Percentiles rank a stretch among this genome's conserved stretches.
Conservation (phyloP, 92 coral and sea anemone species). For the Porites rus region DNA sequence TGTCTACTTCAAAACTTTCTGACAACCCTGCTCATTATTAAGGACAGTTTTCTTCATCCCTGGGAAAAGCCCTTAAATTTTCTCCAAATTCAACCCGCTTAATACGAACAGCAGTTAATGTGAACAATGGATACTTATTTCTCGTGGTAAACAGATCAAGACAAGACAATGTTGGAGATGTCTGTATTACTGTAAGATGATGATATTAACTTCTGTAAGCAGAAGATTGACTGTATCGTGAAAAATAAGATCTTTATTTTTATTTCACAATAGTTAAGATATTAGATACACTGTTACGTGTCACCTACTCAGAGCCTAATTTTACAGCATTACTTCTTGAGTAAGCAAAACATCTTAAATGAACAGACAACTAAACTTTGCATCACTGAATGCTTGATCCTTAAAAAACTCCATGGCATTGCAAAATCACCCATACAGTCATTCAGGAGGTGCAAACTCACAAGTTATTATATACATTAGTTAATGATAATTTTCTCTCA, state of each 20-base stretch:
- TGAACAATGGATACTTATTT: too few species aligned
- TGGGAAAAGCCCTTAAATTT: too few species aligned
- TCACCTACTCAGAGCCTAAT: not conserved
- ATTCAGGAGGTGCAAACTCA: not conserved
- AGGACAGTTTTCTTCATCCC: too few species aligned
- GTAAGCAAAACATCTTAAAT: not conserved
- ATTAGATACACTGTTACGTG: not conserved
- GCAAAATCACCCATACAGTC: not conserved
- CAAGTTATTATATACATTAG: constrained; percentile 25
- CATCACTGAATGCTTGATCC: not conserved
- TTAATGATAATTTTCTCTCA: not conserved
- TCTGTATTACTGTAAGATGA: too few species aligned
- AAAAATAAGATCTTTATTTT: constrained; percentile 3
- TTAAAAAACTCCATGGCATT: not conserved
- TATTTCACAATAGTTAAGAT: not conserved
- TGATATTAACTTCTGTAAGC: too few species aligned
- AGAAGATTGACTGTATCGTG: not conserved
- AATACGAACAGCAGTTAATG: too few species aligned
- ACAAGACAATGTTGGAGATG: too few species aligned
- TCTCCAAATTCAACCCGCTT: too few species aligned
- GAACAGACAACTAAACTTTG: not conserved
- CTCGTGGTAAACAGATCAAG: too few species aligned
- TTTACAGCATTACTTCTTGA: constrained; percentile 5
- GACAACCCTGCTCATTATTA: too few species aligned
- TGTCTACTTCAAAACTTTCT: too few species aligned